phyloP scores from a whole-genome alignment of 2,888 invertebrate species.

The Acleris emargana region DNA sequence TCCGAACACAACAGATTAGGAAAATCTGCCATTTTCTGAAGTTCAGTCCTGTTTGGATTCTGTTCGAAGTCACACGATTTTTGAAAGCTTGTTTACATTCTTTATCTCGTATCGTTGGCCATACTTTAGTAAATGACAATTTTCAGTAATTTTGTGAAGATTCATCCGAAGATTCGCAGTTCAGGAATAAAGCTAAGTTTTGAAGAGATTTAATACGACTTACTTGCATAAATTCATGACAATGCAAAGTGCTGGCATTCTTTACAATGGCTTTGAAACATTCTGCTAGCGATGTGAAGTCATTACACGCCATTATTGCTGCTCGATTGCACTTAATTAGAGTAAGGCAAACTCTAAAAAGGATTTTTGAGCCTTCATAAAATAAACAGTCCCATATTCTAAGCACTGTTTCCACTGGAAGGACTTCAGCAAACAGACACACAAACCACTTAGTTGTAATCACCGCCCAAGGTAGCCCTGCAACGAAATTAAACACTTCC shows the following conservation, averaged over 20 bases:
- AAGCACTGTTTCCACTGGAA: constrained; percentile 96
- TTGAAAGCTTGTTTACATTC: no score
- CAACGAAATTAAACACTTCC: constrained; percentile 21
- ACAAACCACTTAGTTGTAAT: constrained; percentile 98
- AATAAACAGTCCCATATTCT: constrained; percentile 98
- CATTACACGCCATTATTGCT: constrained; percentile 89
- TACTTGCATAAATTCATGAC: constrained; percentile 95
- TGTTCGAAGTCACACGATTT: no score
- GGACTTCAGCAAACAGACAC: constrained; percentile 95
- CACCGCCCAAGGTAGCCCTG: constrained; percentile 94
- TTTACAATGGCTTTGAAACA: constrained; percentile 92
- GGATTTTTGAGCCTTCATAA: constrained; percentile 96
- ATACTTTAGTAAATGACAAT: no score
- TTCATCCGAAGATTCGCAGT: no score
- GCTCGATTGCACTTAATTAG: constrained; percentile 89
- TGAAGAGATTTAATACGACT: constrained; percentile 38
- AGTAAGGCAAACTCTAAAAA: constrained; percentile 94
- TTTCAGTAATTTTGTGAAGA: no score
- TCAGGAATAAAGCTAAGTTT: no score
- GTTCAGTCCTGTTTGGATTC: no score
- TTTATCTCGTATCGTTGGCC: no score
- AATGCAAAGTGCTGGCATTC: constrained; percentile 90
- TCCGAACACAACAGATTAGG: no score
- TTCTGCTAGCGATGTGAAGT: constrained; percentile 91
- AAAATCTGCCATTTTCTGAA: no score